A percentile compares a stretch with the other conserved stretches of the same genome.
Conservation (phyloP, 2,113 vertebrate species). For the Indicator indicator region DNA sequence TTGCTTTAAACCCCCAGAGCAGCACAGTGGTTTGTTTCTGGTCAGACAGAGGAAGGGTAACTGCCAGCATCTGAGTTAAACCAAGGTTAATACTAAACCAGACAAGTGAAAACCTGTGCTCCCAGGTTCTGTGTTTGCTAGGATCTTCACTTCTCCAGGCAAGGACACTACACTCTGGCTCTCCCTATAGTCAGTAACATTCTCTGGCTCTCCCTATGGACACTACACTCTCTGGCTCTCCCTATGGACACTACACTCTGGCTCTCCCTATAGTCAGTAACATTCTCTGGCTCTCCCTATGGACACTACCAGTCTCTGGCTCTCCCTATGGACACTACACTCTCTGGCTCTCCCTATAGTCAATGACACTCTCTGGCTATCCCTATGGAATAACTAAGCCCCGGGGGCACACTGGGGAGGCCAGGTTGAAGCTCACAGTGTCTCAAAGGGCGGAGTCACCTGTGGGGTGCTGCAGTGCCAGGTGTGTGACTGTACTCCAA, state of each 20-base stretch:
- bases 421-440: background rate
- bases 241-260: too few species aligned
- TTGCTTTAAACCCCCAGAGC: background rate
- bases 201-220: too few species aligned
- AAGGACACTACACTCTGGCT: background rate
- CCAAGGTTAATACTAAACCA: background rate
- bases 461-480: background rate
- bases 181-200: too few species aligned
- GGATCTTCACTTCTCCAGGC: background rate
- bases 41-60: background rate
- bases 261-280: too few species aligned
- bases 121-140: background rate
- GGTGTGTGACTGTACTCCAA: background rate
- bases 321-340: too few species aligned
- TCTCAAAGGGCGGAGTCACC: background rate
- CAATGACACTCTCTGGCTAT: background rate
- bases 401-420: background rate
- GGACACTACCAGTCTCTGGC: too few species aligned
- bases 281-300: too few species aligned
- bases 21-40: background rate
- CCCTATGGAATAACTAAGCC: background rate
- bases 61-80: background rate
- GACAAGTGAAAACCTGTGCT: background rate
- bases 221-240: too few species aligned
- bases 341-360: too few species aligned